phyloP scores from a whole-genome alignment of 2,888 invertebrate species.

The Cepaea hortensis region DNA sequence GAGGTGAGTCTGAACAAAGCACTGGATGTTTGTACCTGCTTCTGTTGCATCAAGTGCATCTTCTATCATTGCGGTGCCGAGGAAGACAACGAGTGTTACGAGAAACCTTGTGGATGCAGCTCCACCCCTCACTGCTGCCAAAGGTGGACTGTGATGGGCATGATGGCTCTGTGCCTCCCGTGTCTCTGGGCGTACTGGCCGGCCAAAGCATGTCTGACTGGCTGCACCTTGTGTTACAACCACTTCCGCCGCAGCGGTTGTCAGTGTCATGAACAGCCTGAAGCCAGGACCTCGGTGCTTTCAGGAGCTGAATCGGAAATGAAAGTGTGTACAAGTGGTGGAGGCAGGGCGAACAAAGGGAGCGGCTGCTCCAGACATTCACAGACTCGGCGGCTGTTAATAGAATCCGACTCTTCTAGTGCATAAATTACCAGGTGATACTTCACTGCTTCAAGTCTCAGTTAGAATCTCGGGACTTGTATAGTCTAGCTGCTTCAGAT shows the following conservation, averaged over 20 bases:
- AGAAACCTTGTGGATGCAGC: slow-evolving; percentile 80
- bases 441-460: neutral
- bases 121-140: slow-evolving; percentile 84
- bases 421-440: slow-evolving; percentile 52
- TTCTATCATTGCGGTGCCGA: slow-evolving; percentile 90
- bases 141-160: slow-evolving; percentile 90
- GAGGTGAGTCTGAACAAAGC: slow-evolving; percentile 92
- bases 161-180: slow-evolving; percentile 87
- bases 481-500: slow-evolving; percentile 17
- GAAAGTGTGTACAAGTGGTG: slow-evolving; percentile 7
- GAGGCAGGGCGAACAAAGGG: slow-evolving; percentile 12
- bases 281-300: slow-evolving; percentile 15
- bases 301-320: slow-evolving; percentile 7
- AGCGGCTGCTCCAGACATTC: slow-evolving; percentile 52
- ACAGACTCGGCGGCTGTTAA: slow-evolving; percentile 57
- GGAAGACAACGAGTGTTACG: slow-evolving; percentile 79
- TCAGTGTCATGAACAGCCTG: slow-evolving; percentile 80
- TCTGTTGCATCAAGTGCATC: slow-evolving; percentile 92
- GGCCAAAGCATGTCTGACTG: slow-evolving; percentile 84
- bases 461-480: slow-evolving; percentile 12
- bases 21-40: slow-evolving; percentile 93
- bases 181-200: slow-evolving; percentile 97
- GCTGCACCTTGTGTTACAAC: slow-evolving; percentile 84
- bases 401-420: slow-evolving; percentile 64
- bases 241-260: slow-evolving; percentile 92